Conservation (phyloP, 1,140 invertebrate species). For the Pogonomyrmex barbatus region DNA sequence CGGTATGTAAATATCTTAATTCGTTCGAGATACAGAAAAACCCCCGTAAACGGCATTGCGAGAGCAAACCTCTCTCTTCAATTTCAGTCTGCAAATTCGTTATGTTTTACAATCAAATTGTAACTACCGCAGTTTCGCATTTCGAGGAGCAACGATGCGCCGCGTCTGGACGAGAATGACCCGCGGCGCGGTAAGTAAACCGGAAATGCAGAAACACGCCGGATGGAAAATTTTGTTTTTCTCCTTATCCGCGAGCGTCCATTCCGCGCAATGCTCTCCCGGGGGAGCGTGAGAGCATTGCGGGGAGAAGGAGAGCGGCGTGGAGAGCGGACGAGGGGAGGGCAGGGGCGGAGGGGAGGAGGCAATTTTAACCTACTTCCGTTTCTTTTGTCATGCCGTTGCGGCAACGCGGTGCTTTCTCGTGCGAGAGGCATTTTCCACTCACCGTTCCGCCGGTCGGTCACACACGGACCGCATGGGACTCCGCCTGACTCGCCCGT, state of each 20-base stretch:
- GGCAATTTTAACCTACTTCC: constrained; percentile 54
- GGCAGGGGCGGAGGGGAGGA: background rate
- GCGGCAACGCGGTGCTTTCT: background rate
- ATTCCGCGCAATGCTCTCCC: constrained; percentile 40
- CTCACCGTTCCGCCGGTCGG: constrained; percentile 20
- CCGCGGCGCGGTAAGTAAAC: constrained; percentile 17
- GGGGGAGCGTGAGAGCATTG: background rate
- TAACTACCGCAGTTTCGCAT: constrained; percentile 30
- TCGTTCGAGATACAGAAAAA: background rate
- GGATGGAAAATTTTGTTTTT: constrained; percentile 44
- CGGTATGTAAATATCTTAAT: background rate
- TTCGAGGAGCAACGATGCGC: too few relatives aligned
- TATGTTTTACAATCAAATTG: constrained; percentile 45
- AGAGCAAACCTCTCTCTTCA: background rate
- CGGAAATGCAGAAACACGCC: constrained; percentile 19
- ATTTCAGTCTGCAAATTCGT: constrained; percentile 14
- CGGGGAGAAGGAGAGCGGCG: too few relatives aligned
- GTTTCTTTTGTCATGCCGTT: constrained; percentile 49
- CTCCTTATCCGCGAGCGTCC: constrained; percentile 39
- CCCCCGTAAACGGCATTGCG: background rate
- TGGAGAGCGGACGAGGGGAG: background rate
- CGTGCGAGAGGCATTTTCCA: constrained; percentile 36
- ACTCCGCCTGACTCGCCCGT: constrained; percentile 15
- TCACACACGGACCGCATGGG: constrained; percentile 41
- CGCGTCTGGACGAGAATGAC: background rate